phyloP scores from a whole-genome alignment of 2,113 vertebrate species.

The Odobenus rosmarus region DNA sequence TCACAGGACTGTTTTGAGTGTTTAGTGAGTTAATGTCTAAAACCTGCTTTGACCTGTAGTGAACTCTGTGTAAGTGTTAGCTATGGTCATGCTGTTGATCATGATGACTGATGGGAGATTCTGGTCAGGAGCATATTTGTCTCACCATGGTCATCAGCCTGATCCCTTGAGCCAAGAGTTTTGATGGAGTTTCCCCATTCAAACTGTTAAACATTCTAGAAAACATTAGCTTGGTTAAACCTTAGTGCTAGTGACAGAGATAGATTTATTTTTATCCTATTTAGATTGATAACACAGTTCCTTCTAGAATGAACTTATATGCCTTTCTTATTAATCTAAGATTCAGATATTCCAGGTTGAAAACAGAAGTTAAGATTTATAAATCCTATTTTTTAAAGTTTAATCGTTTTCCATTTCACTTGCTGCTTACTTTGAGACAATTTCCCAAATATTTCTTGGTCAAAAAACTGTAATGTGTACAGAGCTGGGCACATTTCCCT shows the following conservation, averaged over 20 bases:
- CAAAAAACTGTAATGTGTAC: background rate
- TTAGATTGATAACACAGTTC: constrained; percentile 7
- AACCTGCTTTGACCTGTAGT: background rate
- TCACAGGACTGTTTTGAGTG: background rate
- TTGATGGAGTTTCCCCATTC: background rate
- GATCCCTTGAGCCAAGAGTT: background rate
- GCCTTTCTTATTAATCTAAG: constrained; percentile 35
- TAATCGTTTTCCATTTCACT: background rate
- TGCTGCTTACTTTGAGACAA: background rate
- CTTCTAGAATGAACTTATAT: background rate
- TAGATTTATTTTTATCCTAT: background rate
- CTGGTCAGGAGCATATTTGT: background rate
- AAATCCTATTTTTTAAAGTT: constrained; percentile 16
- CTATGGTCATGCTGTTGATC: background rate
- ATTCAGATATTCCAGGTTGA: background rate
- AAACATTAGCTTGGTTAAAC: background rate
- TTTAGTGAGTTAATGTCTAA: background rate
- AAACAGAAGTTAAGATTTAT: background rate
- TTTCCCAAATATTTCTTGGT: background rate
- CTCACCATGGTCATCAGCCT: background rate
- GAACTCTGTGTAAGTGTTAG: background rate
- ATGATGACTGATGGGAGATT: background rate
- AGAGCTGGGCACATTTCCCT: background rate
- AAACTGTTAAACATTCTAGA: background rate
- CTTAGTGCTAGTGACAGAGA: background rate